Base-by-base conservation (phyloP, 2,113 vertebrate genomes). In the Noctilio leporinus region DNA sequence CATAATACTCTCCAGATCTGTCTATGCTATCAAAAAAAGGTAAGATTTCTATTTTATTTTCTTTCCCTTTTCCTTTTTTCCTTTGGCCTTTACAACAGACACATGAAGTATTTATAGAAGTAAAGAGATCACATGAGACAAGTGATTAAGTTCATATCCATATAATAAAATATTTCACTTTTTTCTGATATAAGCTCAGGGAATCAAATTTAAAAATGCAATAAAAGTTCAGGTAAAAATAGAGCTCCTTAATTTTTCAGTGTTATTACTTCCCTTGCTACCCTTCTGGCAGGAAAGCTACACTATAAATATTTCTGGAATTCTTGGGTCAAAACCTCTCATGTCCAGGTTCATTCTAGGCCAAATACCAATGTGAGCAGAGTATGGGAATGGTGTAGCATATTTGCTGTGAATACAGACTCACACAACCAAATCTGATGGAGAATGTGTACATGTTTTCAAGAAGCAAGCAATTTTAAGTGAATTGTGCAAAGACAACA, bases 381-480 rank as follows among this genome's bases (percentile, higher is more conserved):
- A 84, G 4, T 45, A 24, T 10, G 14, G 45, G 4, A 2, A 24
- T 49, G 24, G 1, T 28, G 86, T 88, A 72, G 38, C 26, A 7
- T 33, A 40, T 49, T 22, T 81, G 8, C 45, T 51, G 20, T 45
- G 2, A 53, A 30, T 7, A 49, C 5, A 22, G 2, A 69, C 5
- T 67, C 2, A 85, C 28, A 75, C 10, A 78, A 4, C 93, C 67
- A 93, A 96, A 94, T 91, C 81, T 73, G 92, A 96, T 92, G 87
- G 55, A 96, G 76, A 95, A 97, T 70, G 20, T 96, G 53, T 91
- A 75, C n/a, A 70, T 95, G 85, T 94, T 97, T 97, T 97, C 81
- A 92, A 72, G 96, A 98, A 96, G 62, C 89, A 92, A 94, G 59
- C 94, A 43, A 95, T 98, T 98, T 98, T 96, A 97, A 97, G 91